Percentiles rank a stretch among this genome's conserved stretches.
Conservation (phyloP, 2,113 vertebrate species). For the Psittacula cyanocephala region DNA sequence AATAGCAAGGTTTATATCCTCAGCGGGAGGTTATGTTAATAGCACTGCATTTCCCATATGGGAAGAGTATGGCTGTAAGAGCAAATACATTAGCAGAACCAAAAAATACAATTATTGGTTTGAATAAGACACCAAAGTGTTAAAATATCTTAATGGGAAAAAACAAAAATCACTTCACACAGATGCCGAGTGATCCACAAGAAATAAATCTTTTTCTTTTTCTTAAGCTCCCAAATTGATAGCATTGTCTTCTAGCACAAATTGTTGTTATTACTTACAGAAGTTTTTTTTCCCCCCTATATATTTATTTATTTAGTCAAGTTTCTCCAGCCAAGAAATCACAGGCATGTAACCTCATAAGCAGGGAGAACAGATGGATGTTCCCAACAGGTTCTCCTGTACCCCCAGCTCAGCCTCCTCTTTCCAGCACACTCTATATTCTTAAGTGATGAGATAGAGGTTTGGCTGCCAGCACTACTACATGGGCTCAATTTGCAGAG, state of each 20-base stretch:
- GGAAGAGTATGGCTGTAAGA: neutral
- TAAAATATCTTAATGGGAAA: neutral
- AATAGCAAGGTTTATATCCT: slow-evolving; percentile 5
- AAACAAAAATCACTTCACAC: neutral
- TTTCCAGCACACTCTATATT: neutral
- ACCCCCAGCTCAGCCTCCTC: neutral
- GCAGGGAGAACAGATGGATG: slow-evolving; percentile 51
- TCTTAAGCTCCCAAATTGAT: neutral
- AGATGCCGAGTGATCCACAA: neutral
- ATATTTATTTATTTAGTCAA: neutral
- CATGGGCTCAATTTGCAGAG: neutral
- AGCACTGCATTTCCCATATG: neutral
- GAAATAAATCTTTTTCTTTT: neutral
- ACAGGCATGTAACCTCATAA: slow-evolving; percentile 17
- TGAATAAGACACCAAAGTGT: neutral
- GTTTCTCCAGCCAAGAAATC: slow-evolving; percentile 32
- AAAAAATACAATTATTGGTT: neutral
- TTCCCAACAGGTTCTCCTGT: slow-evolving; percentile 22
- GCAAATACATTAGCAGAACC: neutral
- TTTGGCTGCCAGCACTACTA: neutral
- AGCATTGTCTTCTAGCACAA: slow-evolving; percentile 1
- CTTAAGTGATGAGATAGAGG: neutral
- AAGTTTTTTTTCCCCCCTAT: neutral
- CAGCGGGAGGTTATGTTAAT: neutral
- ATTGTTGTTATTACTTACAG: neutral